These are phyloP conservation scores for Xenus cinereus DNA, from an alignment of 2,113 vertebrate species.

Conservation along the genomic window DNA sequence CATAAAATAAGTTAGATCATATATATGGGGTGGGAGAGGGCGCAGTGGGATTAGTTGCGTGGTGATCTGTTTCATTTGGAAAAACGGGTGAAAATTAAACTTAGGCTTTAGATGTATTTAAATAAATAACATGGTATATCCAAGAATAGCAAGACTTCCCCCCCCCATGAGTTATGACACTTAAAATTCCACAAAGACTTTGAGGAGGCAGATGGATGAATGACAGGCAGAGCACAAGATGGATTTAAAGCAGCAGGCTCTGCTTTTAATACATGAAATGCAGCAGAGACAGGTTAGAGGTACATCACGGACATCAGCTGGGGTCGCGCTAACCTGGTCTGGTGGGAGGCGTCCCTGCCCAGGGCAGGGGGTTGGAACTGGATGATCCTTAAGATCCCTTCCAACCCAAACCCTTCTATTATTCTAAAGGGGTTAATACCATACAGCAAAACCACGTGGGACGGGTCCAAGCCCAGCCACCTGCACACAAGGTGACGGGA, in stretches of 20 bases:
- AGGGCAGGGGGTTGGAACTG: no score
- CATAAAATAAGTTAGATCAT: background rate
- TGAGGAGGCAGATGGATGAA: background rate
- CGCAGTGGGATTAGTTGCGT: background rate
- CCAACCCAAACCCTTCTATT: no score
- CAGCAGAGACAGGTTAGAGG: background rate
- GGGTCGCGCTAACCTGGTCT: no score
- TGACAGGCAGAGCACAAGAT: background rate
- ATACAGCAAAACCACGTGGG: fast-evolving
- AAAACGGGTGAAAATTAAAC: background rate
- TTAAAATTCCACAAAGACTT: background rate
- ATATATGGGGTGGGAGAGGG: background rate
- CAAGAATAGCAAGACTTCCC: background rate
- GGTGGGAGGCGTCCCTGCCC: no score
- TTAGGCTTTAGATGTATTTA: background rate
- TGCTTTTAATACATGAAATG: background rate
- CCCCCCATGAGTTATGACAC: background rate
- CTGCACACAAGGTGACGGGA: fast-evolving
- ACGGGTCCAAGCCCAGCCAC: background rate
- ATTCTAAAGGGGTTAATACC: background rate
- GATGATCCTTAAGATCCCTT: no score
- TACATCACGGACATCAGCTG: no score
- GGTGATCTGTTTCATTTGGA: slow-evolving; percentile 11
- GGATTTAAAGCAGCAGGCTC: background rate
- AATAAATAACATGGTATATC: background rate